Conservation (phyloP, 2,797 vertebrate genomes). For the Scleropages formosus region DNA sequence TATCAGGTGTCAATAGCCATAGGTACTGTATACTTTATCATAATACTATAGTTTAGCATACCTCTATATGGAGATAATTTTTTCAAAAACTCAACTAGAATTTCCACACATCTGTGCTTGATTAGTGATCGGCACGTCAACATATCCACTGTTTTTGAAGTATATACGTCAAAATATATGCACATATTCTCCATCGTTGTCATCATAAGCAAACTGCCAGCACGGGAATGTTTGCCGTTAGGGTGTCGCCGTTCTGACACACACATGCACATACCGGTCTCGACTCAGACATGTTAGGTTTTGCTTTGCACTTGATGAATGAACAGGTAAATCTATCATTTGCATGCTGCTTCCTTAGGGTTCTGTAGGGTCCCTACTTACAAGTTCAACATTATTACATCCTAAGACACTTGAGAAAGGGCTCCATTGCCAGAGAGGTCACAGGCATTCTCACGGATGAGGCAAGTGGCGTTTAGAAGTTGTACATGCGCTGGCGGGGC, state of each 20-base stretch:
- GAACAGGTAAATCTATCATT: background rate
- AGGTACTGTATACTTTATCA: background rate
- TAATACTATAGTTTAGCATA: slow-evolving; percentile 5
- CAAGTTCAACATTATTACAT: background rate
- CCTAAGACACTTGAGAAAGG: background rate
- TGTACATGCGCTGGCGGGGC: slow-evolving; percentile 66
- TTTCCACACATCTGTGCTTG: no score
- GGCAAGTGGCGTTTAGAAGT: slow-evolving; percentile 54
- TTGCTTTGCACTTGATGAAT: background rate
- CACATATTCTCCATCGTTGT: background rate
- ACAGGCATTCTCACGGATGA: background rate
- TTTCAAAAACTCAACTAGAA: slow-evolving; percentile 5
- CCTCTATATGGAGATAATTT: background rate
- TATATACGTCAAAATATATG: background rate
- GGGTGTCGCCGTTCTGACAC: background rate
- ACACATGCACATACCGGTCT: background rate
- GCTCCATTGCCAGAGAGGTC: background rate
- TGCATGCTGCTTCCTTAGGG: background rate
- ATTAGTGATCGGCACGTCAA: background rate
- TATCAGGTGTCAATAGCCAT: background rate
- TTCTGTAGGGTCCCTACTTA: background rate
- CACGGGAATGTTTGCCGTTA: background rate
- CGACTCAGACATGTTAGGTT: background rate
- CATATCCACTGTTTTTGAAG: background rate
- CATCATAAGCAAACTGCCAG: background rate